Conservation (phyloP, 2,797 vertebrate genomes). For the Enteromius radiatus region DNA sequence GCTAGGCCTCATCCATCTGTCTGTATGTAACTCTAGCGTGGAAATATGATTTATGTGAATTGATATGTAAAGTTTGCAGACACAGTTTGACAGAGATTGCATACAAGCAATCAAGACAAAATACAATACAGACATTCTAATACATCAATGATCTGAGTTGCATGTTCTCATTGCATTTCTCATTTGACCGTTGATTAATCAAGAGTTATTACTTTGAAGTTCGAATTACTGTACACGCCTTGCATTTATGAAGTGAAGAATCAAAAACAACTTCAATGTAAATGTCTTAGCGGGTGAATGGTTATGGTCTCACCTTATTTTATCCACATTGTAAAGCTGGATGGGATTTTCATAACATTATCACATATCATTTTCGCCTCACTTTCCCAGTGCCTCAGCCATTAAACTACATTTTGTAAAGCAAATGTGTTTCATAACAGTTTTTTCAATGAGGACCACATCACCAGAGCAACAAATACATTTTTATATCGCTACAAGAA, state of each 20-base stretch:
- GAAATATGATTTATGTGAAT: neutral
- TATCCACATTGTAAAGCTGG: neutral
- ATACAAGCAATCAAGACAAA: neutral
- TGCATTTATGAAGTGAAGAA: neutral
- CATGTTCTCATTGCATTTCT: neutral
- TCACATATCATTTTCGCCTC: neutral
- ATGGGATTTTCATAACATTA: neutral
- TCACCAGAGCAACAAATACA: neutral
- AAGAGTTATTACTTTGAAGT: neutral
- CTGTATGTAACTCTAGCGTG: neutral
- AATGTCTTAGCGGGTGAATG: neutral
- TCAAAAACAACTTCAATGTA: neutral
- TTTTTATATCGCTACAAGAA: neutral
- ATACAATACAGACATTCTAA: neutral
- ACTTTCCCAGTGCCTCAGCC: neutral
- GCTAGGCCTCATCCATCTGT: slow-evolving; percentile 42
- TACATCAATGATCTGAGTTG: neutral
- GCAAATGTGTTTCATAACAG: neutral
- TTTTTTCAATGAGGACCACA: neutral
- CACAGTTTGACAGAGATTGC: slow-evolving; percentile 1
- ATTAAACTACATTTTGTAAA: neutral
- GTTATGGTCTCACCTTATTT: neutral
- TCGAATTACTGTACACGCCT: neutral
- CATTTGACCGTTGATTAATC: neutral
- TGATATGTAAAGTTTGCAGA: slow-evolving; percentile 14